phyloP scores from a whole-genome alignment of 2,888 invertebrate species.

The Sycophila texana region DNA sequence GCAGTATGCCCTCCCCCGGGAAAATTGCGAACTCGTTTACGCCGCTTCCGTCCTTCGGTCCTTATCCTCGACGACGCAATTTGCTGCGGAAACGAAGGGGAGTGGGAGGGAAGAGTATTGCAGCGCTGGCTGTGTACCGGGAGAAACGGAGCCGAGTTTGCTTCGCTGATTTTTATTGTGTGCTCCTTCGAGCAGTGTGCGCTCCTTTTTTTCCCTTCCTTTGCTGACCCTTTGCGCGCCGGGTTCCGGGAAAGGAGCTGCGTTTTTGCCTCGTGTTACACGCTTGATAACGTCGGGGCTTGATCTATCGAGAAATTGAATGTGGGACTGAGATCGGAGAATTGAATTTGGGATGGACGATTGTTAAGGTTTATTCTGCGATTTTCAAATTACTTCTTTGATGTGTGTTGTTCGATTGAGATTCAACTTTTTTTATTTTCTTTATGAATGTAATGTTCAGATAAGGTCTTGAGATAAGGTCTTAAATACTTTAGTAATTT shows the following conservation, averaged over 20 bases:
- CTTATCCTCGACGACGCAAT: slow-evolving; percentile 48
- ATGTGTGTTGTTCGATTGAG: background rate
- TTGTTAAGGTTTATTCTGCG: no score
- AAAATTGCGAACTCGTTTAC: slow-evolving; percentile 57
- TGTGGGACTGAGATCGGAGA: no score
- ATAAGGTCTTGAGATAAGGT: no score
- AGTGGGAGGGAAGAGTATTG: background rate
- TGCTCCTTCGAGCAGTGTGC: background rate
- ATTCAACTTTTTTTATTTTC: no score
- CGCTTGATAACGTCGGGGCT: no score
- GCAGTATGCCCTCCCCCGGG: slow-evolving; percentile 8
- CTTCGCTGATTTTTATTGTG: slow-evolving; percentile 38
- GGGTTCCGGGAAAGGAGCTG: background rate
- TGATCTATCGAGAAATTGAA: no score
- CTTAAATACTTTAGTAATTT: no score
- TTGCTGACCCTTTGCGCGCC: background rate
- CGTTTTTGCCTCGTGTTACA: no score
- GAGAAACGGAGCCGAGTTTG: slow-evolving; percentile 47
- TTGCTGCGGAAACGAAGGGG: background rate
- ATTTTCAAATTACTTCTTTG: background rate
- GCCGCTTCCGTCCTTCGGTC: slow-evolving; percentile 36
- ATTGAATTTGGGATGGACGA: no score
- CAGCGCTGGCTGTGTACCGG: slow-evolving; percentile 16
- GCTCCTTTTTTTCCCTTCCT: background rate
- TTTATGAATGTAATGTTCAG: no score